phyloP scores from a whole-genome alignment of 2,113 vertebrate species.

The Ophthalmolycus amberensis region DNA sequence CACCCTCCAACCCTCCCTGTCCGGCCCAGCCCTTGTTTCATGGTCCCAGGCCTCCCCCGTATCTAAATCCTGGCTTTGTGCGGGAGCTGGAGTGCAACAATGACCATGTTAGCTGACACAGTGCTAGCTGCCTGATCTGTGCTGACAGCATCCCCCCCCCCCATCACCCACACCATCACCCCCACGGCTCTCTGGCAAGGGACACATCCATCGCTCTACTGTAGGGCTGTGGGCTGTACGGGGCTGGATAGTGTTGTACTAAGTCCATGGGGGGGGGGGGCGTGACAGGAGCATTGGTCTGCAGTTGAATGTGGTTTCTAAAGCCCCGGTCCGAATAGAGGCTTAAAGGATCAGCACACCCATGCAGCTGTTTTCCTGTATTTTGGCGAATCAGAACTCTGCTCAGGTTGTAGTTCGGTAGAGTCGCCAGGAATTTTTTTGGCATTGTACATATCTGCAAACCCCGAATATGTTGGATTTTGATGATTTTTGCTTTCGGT shows the following conservation, averaged over 20 bases:
- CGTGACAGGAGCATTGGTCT: background rate
- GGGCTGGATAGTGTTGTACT: background rate
- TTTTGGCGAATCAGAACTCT: background rate
- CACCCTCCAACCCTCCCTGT: background rate
- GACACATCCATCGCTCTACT: background rate
- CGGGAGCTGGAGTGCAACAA: constrained; percentile 63
- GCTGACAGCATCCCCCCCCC: constrained; percentile 52
- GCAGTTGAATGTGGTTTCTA: background rate
- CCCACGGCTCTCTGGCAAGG: constrained; percentile 19
- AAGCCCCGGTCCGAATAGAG: background rate
- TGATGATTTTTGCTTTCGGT: background rate
- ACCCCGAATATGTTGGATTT: background rate
- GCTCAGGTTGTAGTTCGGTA: background rate
- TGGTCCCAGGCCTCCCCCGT: background rate
- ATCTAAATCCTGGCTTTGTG: constrained; percentile 76
- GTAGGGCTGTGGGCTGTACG: background rate
- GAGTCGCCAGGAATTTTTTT: background rate
- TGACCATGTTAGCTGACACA: constrained; percentile 73
- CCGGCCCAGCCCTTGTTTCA: constrained; percentile 21
- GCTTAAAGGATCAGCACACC: background rate
- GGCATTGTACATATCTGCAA: background rate
- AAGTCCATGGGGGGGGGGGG: background rate
- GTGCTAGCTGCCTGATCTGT: constrained; percentile 58
- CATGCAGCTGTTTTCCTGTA: background rate
- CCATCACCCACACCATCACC: background rate